Evolutionary conservation across 2,113 vertebrate species (phyloP), one percentile per base, ranked within the genome.

Genomic region (Vidua chalybeata): DNA sequence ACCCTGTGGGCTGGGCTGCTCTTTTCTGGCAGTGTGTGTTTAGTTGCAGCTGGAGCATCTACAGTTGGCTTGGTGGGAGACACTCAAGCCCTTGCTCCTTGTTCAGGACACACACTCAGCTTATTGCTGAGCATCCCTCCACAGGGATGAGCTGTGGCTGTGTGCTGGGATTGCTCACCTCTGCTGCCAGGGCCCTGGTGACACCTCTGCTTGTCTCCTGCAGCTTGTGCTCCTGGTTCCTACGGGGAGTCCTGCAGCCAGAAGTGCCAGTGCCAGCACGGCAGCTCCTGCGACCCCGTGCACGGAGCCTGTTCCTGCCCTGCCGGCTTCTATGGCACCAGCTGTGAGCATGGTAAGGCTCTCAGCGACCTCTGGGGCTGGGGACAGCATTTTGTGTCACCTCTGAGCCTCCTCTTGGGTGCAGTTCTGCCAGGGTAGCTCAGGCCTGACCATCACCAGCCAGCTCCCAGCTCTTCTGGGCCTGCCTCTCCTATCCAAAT

Each of bases 281-380:
- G 98, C 14, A 98, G 98, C 17, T 83, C 31, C 2, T 99, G 99
- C 27, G 97, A 99, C 92, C 96, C 98, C 0, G 87, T 98, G 61
- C 77, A 92, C 0, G 98, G 99, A 26, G 79, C 55, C 86, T 99
- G 99, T 62, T 54, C 93, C 76, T 99, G 99, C 93, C 96, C 84
- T 0, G 45, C 98, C 2, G 98, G 99, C 31, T 99, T 98, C 97
- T 91, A 86, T 0, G 98, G 99, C 66, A 56, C 89, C 87, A 82
- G 58, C 67, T 99, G 99, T 27, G 97, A 98, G 72, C 97, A 97
- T 62, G 98, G 99, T 99, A 93, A 94, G 80, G 26, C 8, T 10
- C 35, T 11, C 7, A 24, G 1, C 1, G 3, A 21, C 6, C 10
- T 8, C 35, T 7, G 3, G 63, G 37, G 35, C 31, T 46, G 67